Evolutionary conservation across 1,140 invertebrate species (phyloP).

Genomic region (Mamestra configurata): DNA sequence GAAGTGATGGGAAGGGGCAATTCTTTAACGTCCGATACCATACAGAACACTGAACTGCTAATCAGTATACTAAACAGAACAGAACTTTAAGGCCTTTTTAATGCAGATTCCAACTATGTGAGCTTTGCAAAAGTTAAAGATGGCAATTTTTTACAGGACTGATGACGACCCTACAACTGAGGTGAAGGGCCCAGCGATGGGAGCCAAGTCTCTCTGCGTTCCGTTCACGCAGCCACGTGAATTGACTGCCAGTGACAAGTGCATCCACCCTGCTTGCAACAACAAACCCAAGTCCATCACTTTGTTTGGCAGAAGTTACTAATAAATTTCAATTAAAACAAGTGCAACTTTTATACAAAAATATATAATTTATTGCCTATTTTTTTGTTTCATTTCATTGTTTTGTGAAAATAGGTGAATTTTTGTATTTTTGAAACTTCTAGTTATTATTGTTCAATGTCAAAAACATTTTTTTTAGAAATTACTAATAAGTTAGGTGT

Average conservation of each 20-base stretch:
- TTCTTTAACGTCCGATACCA: no score
- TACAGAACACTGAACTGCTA: no score
- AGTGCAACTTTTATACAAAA: slow-evolving; percentile 50
- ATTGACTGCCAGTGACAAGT: slow-evolving; percentile 90
- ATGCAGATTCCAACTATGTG: no score
- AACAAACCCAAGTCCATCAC: slow-evolving; percentile 95
- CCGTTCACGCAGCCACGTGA: slow-evolving; percentile 95
- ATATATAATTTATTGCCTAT: slow-evolving; percentile 55
- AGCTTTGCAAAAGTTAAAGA: background rate
- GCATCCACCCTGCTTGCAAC: slow-evolving; percentile 96
- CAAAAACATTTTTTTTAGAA: background rate
- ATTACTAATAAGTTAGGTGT: no score
- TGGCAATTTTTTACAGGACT: slow-evolving; percentile 66
- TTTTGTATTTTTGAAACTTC: background rate
- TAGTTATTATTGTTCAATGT: background rate
- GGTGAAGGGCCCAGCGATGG: slow-evolving; percentile 95
- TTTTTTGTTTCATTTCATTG: slow-evolving; percentile 19
- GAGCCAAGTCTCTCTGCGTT: slow-evolving; percentile 99
- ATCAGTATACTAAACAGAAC: no score
- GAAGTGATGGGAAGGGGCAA: no score
- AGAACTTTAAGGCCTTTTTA: no score
- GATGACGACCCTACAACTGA: slow-evolving; percentile 80
- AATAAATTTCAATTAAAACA: slow-evolving; percentile 48
- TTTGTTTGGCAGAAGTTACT: slow-evolving; percentile 93
- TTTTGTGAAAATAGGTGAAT: no score